phyloP scores from a whole-genome alignment of 2,113 vertebrate genomes.

The Onychostruthus taczanowskii region DNA sequence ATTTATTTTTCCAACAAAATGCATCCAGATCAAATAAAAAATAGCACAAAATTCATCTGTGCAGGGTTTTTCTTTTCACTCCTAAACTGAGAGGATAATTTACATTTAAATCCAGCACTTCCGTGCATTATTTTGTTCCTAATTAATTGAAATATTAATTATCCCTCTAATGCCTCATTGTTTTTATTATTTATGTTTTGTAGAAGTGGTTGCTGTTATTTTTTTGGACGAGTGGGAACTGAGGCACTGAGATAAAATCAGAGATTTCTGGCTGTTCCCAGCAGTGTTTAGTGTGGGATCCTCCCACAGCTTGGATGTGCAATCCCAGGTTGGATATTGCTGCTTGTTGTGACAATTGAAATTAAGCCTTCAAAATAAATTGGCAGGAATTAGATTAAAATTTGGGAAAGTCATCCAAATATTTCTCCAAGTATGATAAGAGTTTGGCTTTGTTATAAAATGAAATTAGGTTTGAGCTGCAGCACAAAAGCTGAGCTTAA shows the following conservation, averaged over 20 bases:
- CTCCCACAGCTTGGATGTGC: neutral
- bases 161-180: fast-evolving
- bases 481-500: neutral
- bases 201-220: fast-evolving
- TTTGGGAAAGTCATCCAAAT: neutral
- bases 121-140: fast-evolving
- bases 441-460: neutral
- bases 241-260: neutral
- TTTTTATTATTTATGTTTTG: fast-evolving
- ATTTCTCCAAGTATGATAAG: neutral
- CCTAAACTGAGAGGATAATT: neutral
- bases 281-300: neutral
- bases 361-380: neutral
- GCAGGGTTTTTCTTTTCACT: neutral
- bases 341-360: neutral
- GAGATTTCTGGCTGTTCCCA: neutral
- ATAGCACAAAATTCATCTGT: neutral
- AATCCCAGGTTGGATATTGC: neutral
- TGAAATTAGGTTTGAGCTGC: neutral
- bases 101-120: neutral
- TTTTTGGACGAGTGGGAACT: neutral
- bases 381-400: neutral
- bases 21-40: neutral
- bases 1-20: neutral
- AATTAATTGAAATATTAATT: neutral